A percentile compares a stretch with the other conserved stretches of the same genome.
phyloP scores from a whole-genome alignment of 2,797 vertebrate genomes.

The Tarsius wallacei region DNA sequence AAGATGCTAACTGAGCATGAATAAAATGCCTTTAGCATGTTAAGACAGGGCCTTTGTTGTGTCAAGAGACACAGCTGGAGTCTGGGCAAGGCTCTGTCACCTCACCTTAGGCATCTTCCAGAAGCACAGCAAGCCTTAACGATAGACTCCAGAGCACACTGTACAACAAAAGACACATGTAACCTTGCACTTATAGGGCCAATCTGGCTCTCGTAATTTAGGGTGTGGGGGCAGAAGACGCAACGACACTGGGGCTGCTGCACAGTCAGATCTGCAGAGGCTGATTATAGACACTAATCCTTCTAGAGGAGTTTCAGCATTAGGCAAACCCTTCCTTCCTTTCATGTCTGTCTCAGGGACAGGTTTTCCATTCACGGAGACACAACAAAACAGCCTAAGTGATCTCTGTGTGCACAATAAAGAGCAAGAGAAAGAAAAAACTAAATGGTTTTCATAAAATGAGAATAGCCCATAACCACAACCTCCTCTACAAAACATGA shows the following conservation, averaged over 20 bases:
- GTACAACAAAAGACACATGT: too few relatives aligned
- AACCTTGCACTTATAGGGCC: too few relatives aligned
- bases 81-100: background rate
- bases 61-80: background rate
- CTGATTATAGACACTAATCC: background rate
- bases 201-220: background rate
- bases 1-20: background rate
- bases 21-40: background rate
- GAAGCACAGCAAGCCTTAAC: background rate
- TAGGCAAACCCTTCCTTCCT: background rate
- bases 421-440: background rate
- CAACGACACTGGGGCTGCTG: rapidly evolving
- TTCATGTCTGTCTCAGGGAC: background rate
- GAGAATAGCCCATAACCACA: background rate
- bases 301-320: background rate
- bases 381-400: background rate
- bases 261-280: background rate
- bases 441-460: background rate
- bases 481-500: background rate
- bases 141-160: background rate
- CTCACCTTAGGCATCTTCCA: background rate
- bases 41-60: background rate
- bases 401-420: background rate
- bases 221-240: background rate
- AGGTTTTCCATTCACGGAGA: background rate